phyloP scores from a whole-genome alignment of 2,113 vertebrate species.

The Rostratula benghalensis region DNA sequence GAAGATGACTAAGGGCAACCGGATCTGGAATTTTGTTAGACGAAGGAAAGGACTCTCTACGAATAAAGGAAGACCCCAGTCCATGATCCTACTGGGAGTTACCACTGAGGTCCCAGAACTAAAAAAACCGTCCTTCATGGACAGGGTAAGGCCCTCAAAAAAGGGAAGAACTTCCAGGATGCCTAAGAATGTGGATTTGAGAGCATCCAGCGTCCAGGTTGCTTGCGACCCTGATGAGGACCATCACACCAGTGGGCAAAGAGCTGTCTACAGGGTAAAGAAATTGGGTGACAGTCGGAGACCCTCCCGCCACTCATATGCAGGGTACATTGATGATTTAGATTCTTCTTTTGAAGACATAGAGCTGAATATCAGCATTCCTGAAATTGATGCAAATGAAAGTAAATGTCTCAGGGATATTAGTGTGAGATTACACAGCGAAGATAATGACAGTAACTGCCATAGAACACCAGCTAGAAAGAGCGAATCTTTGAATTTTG shows the following conservation, averaged over 20 bases:
- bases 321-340: constrained; percentile 81
- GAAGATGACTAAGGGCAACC: constrained; percentile 75
- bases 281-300: constrained; percentile 67
- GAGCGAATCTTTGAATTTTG: constrained; percentile 71
- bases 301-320: constrained; percentile 86
- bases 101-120: constrained; percentile 44
- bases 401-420: constrained; percentile 66
- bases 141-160: constrained; percentile 86
- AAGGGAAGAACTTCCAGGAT: constrained; percentile 77
- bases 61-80: constrained; percentile 82
- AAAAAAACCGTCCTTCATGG: constrained; percentile 86
- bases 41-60: constrained; percentile 76
- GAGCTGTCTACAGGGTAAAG: constrained; percentile 65
- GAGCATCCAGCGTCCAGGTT: constrained; percentile 71
- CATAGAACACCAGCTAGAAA: constrained; percentile 71
- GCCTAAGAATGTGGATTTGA: constrained; percentile 66
- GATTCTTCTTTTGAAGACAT: constrained; percentile 87
- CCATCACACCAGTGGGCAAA: constrained; percentile 47
- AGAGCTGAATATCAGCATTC: constrained; percentile 71
- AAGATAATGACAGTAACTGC: constrained; percentile 67
- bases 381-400: constrained; percentile 64
- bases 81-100: constrained; percentile 87
- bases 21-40: constrained; percentile 89
- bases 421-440: constrained; percentile 51
- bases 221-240: constrained; percentile 66